Base-by-base conservation (phyloP, 64 coral and sea anemone genomes). In the Acropora yongei region DNA sequence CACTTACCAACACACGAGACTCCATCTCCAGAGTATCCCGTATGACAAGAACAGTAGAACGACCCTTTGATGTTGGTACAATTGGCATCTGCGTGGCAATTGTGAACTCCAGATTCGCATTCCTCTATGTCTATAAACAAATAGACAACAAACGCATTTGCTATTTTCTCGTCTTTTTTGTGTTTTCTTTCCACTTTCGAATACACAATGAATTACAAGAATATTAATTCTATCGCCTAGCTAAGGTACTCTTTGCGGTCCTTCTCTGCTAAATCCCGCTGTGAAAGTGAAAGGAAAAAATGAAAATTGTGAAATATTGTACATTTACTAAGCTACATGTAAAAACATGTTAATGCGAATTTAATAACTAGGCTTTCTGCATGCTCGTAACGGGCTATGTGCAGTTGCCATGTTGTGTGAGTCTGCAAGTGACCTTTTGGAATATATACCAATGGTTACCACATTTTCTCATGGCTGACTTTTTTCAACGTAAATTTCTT, bases 41-140 rank as follows among this genome's bases (percentile, higher is more conserved):
- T 57, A 72, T 78, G 89, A 84, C 94, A 95, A 49, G 84, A 78
- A 68, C 94, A 95, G 17, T 92, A 92, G 85, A 95, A 95, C 40
- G 89, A 92, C 49, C 89, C 93, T 75, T 94, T 90, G 80, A 88
- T 94, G 73, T 90, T 94, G 80, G 93, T 94, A 78, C 93, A 94
- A 80, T 94, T 94, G 68, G 93, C 93, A 55, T 94, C 87, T 72
- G 10, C 79, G 13, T 94, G 80, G 77, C 91, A 93, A 84, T 93
- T 88, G 47, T 93, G 84, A 17, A 68, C 79, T 4, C 42, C 72
- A 50, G 84, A 78, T 44, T 57, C 20, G 41, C 94, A 95, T 77
- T 95, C 94, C 12, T 95, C 72, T 4, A 88, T 92, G 50, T 95
- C 94, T 95, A 68, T 69, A 68, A 40, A 11, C 63, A n/a, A 68